Evolutionary conservation across 2,113 vertebrate species (phyloP), one percentile per base, ranked within the genome.

Genomic region (Melierax canorus): DNA sequence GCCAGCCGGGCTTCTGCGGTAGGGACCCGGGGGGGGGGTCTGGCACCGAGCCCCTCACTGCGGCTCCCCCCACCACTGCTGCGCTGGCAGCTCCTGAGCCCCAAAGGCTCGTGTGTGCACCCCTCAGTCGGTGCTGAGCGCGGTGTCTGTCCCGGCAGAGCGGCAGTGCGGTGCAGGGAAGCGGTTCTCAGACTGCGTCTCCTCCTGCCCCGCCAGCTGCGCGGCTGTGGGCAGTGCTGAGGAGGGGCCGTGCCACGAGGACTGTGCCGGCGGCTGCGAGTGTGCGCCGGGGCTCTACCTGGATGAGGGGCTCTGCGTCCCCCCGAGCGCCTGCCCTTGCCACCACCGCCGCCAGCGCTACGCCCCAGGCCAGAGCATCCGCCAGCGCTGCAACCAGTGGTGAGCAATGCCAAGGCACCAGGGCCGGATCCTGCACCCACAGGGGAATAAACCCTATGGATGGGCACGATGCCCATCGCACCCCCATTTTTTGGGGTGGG

Each of bases 191-290:
- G 99, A 99, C 97, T 99, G 99, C 2, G 86, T 99, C 83, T 99
- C 99, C 5, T 98, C 98, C 24, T 99, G 99, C 86, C 98, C 99
- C 0, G 97, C 98, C 60, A 99, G 95, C 97, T 99, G 99, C 30
- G 84, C 66, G 0, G 98, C 98, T 0, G 98, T 97, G 32, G 98
- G 94, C 3, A 71, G 92, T 3, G 90, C 87, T 0, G 92, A 92
- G 12, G 92, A 86, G 4, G 97, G 82, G 1, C 94, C 97, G 67
- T 99, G 99, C 92, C 97, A 97, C 38, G 98, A 98, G 4, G 98
- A 99, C 96, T 99, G 99, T 34, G 98, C 99, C 51, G 98, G 99
- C 3, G 99, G 99, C 80, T 99, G 99, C 6, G 98, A 99, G 95
- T 99, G 99, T 51, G 95, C 95, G 0, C 97, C 95, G 0, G 98